Evolutionary conservation across 2,113 vertebrate genomes (phyloP).

Genomic region (Vulpes lagopus): DNA sequence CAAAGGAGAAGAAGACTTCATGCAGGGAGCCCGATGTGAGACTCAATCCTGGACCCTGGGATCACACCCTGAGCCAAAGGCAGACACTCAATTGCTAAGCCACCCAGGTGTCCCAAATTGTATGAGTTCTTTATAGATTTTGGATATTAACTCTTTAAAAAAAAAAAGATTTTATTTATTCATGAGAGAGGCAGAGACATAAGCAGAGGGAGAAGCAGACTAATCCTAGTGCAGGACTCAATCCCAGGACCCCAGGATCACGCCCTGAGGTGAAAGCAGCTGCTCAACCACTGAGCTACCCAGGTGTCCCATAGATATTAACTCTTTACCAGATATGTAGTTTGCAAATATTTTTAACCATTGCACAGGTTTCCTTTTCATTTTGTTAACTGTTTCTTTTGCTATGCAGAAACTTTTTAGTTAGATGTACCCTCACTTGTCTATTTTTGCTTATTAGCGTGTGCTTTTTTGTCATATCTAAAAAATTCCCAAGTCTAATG

Average conservation of each 20-base stretch:
- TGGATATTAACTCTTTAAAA: too few relatives aligned
- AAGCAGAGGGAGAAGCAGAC: not conserved
- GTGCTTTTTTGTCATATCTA: not conserved
- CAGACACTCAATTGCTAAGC: too few relatives aligned
- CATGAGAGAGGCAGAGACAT: not conserved
- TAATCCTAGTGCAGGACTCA: not conserved
- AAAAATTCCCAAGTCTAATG: not conserved
- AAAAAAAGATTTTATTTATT: too few relatives aligned
- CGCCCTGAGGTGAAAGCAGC: too few relatives aligned
- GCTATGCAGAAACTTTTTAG: not conserved
- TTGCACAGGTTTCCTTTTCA: not conserved
- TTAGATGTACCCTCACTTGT: not conserved
- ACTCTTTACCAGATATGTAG: not conserved
- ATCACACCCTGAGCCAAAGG: too few relatives aligned
- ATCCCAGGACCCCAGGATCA: not conserved
- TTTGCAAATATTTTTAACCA: not conserved
- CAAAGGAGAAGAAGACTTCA: too few relatives aligned
- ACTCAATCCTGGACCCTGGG: too few relatives aligned
- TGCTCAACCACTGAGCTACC: too few relatives aligned
- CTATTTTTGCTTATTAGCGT: not conserved
- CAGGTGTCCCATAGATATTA: not conserved
- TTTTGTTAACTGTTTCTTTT: not conserved
- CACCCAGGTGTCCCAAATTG: too few relatives aligned
- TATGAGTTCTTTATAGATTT: too few relatives aligned
- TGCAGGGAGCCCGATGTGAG: too few relatives aligned